Base-by-base conservation (phyloP, 2,113 vertebrate genomes). In the Calyptomena viridis region DNA sequence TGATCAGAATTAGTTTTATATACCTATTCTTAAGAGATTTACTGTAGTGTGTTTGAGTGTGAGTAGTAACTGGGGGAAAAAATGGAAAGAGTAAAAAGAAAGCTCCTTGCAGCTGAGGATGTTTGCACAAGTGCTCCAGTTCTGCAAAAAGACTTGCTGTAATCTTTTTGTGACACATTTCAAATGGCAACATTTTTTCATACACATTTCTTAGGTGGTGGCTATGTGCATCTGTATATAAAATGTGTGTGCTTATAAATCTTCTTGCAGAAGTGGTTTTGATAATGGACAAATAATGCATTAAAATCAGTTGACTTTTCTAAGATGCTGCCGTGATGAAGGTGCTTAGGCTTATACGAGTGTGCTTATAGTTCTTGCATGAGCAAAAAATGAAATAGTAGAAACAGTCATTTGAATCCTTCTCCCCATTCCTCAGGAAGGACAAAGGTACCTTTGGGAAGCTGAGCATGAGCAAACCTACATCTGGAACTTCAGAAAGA, bases 401-500 rank as follows among this genome's bases (percentile, higher is more conserved):
- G 22, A 75, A 90, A 40, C 8, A 78, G 14, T 76, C 25, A 50
- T 50, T 80, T 79, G 30, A 35, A 39, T 84, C 27, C 53, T 89
- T 93, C 58, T 94, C 50, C 15, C 63, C 96, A 22, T 84, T 42
- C 80, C 82, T 87, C 97, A 97, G 95, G 97, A 99, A 99, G 90
- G 99, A 99, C 74, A 98, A 97, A 74, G 96, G 98, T 87, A 95
- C 97, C 1, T 99, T 99, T 97, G 99, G 99, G 63, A 99, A 99
- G 79, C 95, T 98, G 79, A 99, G 90, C 93, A 93, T 98, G 39
- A 96, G 97, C 76, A 99, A 98, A 94, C 97, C 98, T 19, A 97
- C 98, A 55, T 97, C 98, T 67, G 98, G 92, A 74, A 98, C 97
- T 31, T 99, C 98, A 19, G 99, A 99, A 90, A 98, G 98, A 84